Evolutionary conservation across 2,113 vertebrate species (phyloP).

Genomic region (Columba janthina): DNA sequence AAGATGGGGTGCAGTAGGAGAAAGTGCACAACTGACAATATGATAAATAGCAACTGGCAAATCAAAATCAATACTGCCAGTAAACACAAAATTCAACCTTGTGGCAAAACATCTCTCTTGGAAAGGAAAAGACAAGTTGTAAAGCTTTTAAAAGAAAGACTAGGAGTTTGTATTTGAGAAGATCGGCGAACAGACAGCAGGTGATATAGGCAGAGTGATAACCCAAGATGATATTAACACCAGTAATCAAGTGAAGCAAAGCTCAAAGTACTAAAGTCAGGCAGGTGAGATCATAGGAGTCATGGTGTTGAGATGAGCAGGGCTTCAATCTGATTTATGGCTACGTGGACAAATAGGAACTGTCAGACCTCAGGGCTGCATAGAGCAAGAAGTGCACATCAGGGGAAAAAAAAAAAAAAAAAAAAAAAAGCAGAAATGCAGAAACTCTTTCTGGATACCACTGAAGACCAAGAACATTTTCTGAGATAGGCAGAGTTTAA

Average conservation of each 20-base stretch:
- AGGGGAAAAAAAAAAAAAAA: not conserved
- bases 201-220: not conserved
- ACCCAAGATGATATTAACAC: not conserved
- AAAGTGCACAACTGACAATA: not conserved
- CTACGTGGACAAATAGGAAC: not conserved
- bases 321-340: not conserved
- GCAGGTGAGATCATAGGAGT: constrained; percentile 9
- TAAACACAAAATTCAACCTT: not conserved
- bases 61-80: not conserved
- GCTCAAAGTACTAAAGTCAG: not conserved
- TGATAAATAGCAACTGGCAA: not conserved
- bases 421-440: not conserved
- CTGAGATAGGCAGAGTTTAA: not conserved
- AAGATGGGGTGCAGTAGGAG: not conserved
- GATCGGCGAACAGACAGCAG: not conserved
- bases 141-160: not conserved
- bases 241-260: not conserved
- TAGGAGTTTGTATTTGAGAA: not conserved
- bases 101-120: not conserved
- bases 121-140: not conserved
- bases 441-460: not conserved
- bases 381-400: not conserved
- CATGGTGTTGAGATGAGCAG: not conserved
- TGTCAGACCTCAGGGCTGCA: not conserved
- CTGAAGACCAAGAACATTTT: not conserved